Base-by-base conservation (phyloP, 1,140 invertebrate species). In the Phymorhynchus buccinoides region DNA sequence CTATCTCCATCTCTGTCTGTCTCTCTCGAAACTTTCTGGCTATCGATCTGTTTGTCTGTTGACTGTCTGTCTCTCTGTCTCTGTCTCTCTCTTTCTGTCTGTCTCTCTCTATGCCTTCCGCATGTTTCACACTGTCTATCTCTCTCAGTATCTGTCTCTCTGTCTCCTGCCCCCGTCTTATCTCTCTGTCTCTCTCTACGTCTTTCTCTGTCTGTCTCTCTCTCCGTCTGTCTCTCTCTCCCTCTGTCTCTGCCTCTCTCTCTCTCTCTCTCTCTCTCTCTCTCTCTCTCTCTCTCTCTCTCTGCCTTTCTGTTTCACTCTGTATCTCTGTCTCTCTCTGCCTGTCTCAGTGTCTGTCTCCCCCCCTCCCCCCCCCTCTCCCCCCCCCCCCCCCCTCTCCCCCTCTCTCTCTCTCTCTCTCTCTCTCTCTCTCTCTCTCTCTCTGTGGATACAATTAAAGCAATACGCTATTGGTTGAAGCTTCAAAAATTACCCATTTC, bases 191-290 rank as follows among this genome's bases (percentile, higher is more conserved):
- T 48, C 44, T 48, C 35, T 71, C 6, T 35, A n/a, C 68, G 68
- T 27, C 7, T 27, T 66, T 66, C 27, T 12, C 62, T 66, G 18
- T 66, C 27, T 66, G 62, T 66, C 27, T 66, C 62, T 66, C 18
- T 66, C 62, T 66, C 18, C n/a, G 9, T 66, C 62, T 66, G 9
- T 66, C 62, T 66, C 62, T 66, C 62, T 66, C 62, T 66, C 62
- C n/a, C 62, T 66, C 62, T 66, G 9, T 66, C 62, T 66, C 62
- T 66, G 9, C n/a, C 62, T 66, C n/a, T 66, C 62, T 66, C 62
- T 66, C 62, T 66, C 62, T 66, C 62, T 66, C 62, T 66, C 62
- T 66, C 62, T 66, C 62, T 66, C 62, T 66, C n/a, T 66, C 62
- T 66, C 62, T 66, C 62, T 66, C 62, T 66, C 62, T 66, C 62